These are phyloP conservation scores for Tolmerus cingulatus DNA, from an alignment of 2,888 invertebrate genomes.

Conservation along the genomic window DNA sequence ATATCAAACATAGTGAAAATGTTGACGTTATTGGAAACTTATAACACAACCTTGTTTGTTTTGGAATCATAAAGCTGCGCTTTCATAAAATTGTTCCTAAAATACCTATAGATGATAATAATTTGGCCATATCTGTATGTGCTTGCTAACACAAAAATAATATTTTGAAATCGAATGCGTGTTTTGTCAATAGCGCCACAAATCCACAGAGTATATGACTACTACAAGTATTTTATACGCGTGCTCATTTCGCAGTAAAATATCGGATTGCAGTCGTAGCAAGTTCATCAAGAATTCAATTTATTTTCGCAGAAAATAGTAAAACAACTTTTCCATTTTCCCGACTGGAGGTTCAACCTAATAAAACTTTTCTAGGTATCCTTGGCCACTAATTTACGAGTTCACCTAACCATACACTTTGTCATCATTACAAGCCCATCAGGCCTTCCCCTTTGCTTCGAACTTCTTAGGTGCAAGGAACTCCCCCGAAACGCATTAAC, in stretches of 20 bases:
- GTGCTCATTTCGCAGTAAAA: neutral
- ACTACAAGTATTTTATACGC: neutral
- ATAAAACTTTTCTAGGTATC: constrained; percentile 8
- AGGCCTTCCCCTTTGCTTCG: neutral
- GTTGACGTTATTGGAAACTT: too few species aligned
- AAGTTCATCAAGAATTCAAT: neutral
- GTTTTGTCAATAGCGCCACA: too few species aligned
- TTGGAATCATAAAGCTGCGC: too few species aligned
- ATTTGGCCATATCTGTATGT: too few species aligned
- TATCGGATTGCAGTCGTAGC: neutral
- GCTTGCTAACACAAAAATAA: too few species aligned
- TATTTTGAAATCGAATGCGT: too few species aligned
- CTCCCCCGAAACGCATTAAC: constrained; percentile 33
- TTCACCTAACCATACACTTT: constrained; percentile 44
- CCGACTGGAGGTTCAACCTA: neutral
- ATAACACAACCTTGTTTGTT: too few species aligned
- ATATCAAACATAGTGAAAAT: too few species aligned
- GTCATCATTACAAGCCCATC: constrained; percentile 49
- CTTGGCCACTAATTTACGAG: constrained; percentile 44
- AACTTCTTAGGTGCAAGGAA: constrained; percentile 3
- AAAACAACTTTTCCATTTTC: neutral
- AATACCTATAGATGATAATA: too few species aligned
- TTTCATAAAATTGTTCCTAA: too few species aligned
- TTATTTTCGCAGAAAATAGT: neutral
- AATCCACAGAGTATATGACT: neutral